A percentile compares a stretch with the other conserved stretches of the same genome.
phyloP scores from a whole-genome alignment of 2,113 vertebrate species.

The Daboia siamensis region DNA sequence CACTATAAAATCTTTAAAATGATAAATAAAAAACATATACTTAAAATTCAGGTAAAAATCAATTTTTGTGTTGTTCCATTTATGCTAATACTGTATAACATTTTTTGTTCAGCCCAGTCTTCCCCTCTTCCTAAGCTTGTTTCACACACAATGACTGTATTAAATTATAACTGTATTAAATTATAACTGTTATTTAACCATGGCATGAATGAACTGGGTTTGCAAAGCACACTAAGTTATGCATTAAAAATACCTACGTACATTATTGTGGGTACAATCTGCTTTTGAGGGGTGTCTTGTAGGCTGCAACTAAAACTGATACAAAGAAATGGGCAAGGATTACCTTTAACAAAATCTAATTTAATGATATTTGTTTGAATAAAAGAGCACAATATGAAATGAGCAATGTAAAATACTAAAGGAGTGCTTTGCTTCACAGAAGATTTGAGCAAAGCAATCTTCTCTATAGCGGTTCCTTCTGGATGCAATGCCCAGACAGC shows the following conservation, averaged over 20 bases:
- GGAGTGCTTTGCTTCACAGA: neutral
- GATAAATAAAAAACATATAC: neutral
- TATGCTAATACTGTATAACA: neutral
- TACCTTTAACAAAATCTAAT: neutral
- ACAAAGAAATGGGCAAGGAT: neutral
- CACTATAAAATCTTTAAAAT: neutral
- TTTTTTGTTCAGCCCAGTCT: neutral
- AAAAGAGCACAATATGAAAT: neutral
- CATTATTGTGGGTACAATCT: neutral
- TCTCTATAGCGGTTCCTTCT: neutral
- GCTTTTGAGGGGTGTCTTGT: neutral
- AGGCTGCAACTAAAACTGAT: neutral
- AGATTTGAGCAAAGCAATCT: neutral
- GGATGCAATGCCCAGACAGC: neutral
- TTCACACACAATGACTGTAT: neutral
- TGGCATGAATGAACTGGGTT: neutral
- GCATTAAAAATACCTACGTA: neutral
- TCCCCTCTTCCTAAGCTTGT: neutral
- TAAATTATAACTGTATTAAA: neutral
- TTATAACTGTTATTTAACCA: neutral
- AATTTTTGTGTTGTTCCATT: neutral
- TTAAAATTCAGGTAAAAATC: neutral
- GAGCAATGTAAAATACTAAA: neutral
- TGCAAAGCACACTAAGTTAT: neutral
- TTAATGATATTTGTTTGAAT: neutral